Percentiles rank a stretch among this genome's conserved stretches.
phyloP scores from a whole-genome alignment of 1,140 invertebrate genomes.

The Cataglyphis hispanica region DNA sequence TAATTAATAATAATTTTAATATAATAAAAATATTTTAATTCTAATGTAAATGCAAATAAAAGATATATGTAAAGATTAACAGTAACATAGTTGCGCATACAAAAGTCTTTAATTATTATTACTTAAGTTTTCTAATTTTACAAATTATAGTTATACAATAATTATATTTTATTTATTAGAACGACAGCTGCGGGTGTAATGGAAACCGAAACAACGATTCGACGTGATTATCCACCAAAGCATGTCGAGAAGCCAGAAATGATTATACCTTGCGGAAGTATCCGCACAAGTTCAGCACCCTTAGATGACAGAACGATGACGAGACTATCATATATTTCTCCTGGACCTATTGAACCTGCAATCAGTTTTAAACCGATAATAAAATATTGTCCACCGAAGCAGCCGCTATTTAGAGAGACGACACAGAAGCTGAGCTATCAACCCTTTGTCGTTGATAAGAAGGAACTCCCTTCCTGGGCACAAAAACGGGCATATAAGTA shows the following conservation, averaged over 20 bases:
- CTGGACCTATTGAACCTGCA: slow-evolving; percentile 75
- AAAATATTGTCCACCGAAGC: slow-evolving; percentile 86
- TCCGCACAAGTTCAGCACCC: slow-evolving; percentile 82
- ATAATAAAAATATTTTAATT: too few species aligned
- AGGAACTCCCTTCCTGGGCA: slow-evolving; percentile 80
- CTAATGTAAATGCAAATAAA: too few species aligned
- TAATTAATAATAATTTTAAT: too few species aligned
- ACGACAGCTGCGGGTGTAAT: slow-evolving; percentile 87
- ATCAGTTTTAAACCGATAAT: slow-evolving; percentile 86
- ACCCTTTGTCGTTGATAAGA: slow-evolving; percentile 73
- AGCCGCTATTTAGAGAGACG: slow-evolving; percentile 85
- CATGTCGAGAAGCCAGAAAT: slow-evolving; percentile 83
- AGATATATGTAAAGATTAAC: too few species aligned
- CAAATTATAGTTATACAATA: too few species aligned
- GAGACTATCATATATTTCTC: slow-evolving; percentile 78
- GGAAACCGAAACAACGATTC: slow-evolving; percentile 90
- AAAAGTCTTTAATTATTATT: too few species aligned
- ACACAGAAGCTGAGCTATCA: slow-evolving; percentile 82
- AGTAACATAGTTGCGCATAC: too few species aligned
- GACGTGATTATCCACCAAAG: slow-evolving; percentile 90
- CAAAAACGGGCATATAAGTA: slow-evolving; percentile 80
- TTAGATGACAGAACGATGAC: slow-evolving; percentile 79
- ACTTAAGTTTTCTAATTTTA: too few species aligned
- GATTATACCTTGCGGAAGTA: slow-evolving; percentile 84
- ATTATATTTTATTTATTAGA: slow-evolving; percentile 26